Evolutionary conservation across 1,140 invertebrate species (phyloP).

Genomic region (Neuroterus valhalla): DNA sequence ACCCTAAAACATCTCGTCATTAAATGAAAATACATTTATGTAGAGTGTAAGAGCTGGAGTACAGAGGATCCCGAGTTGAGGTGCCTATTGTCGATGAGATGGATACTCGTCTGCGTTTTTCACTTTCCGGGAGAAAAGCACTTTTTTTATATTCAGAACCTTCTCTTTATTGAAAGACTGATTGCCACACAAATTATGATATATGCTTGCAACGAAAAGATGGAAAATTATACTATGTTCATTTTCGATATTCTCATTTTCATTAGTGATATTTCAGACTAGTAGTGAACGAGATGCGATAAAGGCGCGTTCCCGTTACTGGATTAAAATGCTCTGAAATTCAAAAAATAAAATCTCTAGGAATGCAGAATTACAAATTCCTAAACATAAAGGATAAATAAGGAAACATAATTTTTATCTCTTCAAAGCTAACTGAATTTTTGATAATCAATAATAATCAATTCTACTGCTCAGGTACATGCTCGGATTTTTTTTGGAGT

Average conservation of each 20-base stretch:
- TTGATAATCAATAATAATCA: no score
- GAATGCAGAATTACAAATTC: no score
- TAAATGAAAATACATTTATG: slow-evolving; percentile 40
- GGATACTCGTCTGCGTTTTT: neutral
- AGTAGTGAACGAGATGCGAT: no score
- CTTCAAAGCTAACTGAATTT: no score
- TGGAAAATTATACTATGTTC: slow-evolving; percentile 17
- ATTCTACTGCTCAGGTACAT: no score
- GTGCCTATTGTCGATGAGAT: neutral
- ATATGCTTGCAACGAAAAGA: neutral
- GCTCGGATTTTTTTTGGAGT: no score
- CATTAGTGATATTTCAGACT: no score
- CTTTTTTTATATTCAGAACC: slow-evolving; percentile 12
- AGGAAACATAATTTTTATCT: no score
- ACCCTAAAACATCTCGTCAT: slow-evolving; percentile 32
- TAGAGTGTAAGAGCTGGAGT: neutral
- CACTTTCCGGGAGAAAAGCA: neutral
- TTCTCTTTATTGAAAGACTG: neutral
- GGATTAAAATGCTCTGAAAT: no score
- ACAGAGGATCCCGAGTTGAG: neutral
- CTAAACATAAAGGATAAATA: no score
- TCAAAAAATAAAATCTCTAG: no score
- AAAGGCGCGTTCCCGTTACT: no score
- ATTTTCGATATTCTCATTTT: neutral
- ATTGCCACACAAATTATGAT: slow-evolving; percentile 28